phyloP scores from a whole-genome alignment of 2,888 invertebrate species.

The Melanostoma mellinum region DNA sequence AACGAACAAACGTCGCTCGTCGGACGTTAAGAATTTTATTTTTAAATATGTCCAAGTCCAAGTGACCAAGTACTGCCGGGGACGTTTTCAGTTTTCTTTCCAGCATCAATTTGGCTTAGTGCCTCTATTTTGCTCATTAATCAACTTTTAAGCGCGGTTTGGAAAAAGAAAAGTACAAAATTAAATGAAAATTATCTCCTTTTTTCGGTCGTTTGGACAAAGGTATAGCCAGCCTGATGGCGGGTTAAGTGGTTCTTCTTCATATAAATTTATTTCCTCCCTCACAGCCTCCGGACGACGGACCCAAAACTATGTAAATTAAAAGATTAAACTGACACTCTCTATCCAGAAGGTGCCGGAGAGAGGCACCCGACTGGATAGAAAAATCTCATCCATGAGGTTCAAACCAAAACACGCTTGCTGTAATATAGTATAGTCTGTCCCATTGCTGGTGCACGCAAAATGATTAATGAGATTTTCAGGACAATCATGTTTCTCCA shows the following conservation, averaged over 20 bases:
- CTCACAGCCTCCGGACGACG: not conserved
- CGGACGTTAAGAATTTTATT: conserved; percentile 1
- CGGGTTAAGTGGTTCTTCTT: conserved; percentile 60
- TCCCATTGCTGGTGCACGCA: conserved; percentile 65
- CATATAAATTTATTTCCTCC: conserved; percentile 51
- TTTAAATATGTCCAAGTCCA: conserved; percentile 63
- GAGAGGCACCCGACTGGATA: not conserved
- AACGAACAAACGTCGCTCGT: not conserved
- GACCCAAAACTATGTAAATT: conserved; percentile 67
- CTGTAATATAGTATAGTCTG: conserved; percentile 42
- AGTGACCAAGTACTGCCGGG: conserved; percentile 70
- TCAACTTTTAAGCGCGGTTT: conserved; percentile 47
- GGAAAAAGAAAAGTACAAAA: conserved; percentile 18
- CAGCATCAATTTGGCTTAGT: conserved; percentile 41
- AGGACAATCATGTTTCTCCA: conserved; percentile 72
- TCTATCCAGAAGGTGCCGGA: not conserved
- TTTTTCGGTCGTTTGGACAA: conserved; percentile 28
- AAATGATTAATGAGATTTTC: conserved; percentile 73
- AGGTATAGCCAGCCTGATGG: conserved; percentile 35
- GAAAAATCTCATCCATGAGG: conserved; percentile 57
- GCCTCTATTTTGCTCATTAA: conserved; percentile 61
- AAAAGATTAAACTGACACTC: conserved; percentile 73
- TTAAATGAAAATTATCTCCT: conserved; percentile 39
- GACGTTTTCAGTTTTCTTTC: conserved; percentile 34
- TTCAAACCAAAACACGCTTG: conserved; percentile 45